These are phyloP conservation scores for Glossosoma conforme DNA, from an alignment of 1,140 invertebrate genomes.

Conservation along the genomic window DNA sequence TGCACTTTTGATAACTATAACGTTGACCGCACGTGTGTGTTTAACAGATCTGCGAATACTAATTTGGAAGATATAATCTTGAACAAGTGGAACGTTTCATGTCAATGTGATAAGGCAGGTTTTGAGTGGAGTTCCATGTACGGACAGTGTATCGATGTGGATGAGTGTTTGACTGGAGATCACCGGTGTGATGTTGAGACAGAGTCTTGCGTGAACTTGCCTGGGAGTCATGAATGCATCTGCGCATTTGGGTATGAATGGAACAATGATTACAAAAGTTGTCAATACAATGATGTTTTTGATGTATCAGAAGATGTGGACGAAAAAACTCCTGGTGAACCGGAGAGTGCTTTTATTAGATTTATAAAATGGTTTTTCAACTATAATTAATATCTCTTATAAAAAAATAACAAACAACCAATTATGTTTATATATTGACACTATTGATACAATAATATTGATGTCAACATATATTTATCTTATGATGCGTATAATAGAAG, in stretches of 20 bases:
- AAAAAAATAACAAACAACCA: no score
- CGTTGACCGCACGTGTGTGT: slow-evolving; percentile 38
- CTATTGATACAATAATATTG: no score
- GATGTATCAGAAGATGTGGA: no score
- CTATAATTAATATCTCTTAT: no score
- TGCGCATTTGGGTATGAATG: slow-evolving; percentile 48
- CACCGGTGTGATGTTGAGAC: slow-evolving; percentile 43
- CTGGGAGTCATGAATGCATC: slow-evolving; percentile 49
- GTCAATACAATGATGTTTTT: no score
- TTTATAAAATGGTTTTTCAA: no score
- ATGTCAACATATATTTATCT: no score
- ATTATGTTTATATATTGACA: no score
- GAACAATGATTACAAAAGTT: slow-evolving; percentile 33
- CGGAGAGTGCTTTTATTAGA: no score
- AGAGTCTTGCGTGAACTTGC: slow-evolving; percentile 55
- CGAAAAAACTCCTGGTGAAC: no score
- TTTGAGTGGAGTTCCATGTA: slow-evolving; percentile 55
- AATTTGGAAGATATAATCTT: slow-evolving; percentile 48
- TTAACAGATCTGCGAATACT: slow-evolving; percentile 48
- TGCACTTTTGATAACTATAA: slow-evolving; percentile 35
- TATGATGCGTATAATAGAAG: no score
- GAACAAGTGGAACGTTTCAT: slow-evolving; percentile 58
- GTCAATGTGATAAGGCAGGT: slow-evolving; percentile 47
- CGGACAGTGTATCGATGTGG: slow-evolving; percentile 58
- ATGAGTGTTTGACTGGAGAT: slow-evolving; percentile 50